Conservation (phyloP, 2,888 invertebrate species). For the Tiphia femorata region DNA sequence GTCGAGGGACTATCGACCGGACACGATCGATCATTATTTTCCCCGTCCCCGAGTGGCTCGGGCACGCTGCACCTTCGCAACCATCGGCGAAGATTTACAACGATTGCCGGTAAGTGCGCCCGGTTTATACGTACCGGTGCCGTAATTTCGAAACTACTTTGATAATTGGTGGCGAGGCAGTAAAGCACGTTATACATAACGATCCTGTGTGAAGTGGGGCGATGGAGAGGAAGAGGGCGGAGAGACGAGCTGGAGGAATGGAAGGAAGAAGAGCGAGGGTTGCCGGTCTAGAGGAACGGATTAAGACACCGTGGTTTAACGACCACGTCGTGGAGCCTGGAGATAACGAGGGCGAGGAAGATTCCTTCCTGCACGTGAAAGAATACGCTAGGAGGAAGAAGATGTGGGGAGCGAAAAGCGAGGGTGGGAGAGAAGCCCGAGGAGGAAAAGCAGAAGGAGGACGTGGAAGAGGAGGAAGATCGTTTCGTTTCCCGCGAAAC, state of each 20-base stretch:
- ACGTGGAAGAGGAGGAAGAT: constrained; percentile 4
- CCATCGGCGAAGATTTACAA: too few species aligned
- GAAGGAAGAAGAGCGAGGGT: background rate
- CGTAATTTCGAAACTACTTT: background rate
- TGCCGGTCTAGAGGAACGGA: background rate
- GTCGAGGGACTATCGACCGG: too few species aligned
- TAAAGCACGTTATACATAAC: background rate
- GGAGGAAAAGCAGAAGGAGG: background rate
- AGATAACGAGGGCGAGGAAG: constrained; percentile 31
- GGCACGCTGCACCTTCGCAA: too few species aligned
- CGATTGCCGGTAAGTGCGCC: too few species aligned
- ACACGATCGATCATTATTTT: too few species aligned
- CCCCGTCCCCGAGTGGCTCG: too few species aligned
- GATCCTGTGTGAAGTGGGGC: too few species aligned
- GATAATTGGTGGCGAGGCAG: constrained; percentile 3
- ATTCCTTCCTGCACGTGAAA: constrained; percentile 7
- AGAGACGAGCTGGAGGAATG: background rate
- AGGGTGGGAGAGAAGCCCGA: too few species aligned
- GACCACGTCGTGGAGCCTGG: constrained; percentile 19
- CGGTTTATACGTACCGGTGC: background rate
- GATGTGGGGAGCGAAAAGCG: too few species aligned
- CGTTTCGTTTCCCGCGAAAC: constrained; percentile 19
- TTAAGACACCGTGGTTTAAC: constrained; percentile 32
- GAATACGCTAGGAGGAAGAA: background rate
- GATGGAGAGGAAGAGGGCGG: background rate